Percentiles rank a stretch among this genome's conserved stretches.
Evolutionary conservation across 2,113 vertebrate species (phyloP).

Genomic region (Oreochromis spilurus): DNA sequence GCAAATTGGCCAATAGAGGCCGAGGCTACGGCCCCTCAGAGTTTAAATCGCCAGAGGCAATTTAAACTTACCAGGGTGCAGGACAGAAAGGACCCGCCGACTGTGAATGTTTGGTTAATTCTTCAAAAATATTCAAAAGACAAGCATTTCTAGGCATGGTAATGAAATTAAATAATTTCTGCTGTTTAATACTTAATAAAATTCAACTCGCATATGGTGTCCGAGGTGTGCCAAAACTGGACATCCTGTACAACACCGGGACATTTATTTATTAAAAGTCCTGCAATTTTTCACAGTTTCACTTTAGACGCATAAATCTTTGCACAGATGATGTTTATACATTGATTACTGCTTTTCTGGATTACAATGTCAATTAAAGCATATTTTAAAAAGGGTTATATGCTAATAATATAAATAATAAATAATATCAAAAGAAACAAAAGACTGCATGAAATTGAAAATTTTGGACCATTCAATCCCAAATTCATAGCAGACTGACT

Average conservation of each 20-base stretch:
- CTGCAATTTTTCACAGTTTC: neutral
- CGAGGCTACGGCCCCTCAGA: neutral
- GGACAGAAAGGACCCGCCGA: neutral
- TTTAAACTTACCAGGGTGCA: neutral
- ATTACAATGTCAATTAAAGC: neutral
- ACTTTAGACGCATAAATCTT: neutral
- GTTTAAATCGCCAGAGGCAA: neutral
- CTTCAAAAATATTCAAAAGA: neutral
- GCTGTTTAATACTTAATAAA: neutral
- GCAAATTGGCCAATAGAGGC: neutral
- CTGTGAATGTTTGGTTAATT: neutral
- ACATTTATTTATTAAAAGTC: neutral
- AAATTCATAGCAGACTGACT: neutral
- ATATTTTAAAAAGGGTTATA: neutral
- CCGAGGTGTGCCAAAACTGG: neutral
- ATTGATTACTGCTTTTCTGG: neutral
- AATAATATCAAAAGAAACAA: neutral
- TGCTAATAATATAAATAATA: neutral
- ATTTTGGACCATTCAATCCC: neutral
- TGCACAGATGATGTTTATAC: neutral
- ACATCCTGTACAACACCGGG: neutral
- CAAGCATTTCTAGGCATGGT: neutral
- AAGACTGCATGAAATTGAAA: neutral
- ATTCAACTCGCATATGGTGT: neutral
- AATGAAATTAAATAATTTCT: neutral